Percentiles rank a stretch among this genome's conserved stretches.
phyloP scores from a whole-genome alignment of 2,113 vertebrate genomes.

The Gracilinanus agilis region DNA sequence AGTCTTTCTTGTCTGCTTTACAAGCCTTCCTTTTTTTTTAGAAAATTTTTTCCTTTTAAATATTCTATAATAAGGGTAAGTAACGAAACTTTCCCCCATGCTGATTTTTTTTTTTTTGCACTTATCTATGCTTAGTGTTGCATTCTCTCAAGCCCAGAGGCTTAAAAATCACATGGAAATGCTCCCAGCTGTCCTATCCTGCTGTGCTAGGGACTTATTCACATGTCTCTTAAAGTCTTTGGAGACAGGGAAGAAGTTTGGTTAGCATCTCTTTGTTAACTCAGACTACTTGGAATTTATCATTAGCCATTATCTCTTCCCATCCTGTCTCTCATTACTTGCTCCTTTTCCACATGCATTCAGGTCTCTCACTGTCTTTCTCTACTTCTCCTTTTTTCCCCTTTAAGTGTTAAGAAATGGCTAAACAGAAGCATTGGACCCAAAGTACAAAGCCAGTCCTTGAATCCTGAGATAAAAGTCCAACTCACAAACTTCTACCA shows the following conservation, averaged over 20 bases:
- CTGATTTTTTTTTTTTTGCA: slow-evolving; percentile 24
- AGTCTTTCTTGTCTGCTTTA: slow-evolving; percentile 18
- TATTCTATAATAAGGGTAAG: background rate
- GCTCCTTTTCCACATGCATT: background rate
- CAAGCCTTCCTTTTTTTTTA: slow-evolving; percentile 24
- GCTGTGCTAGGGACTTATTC: background rate
- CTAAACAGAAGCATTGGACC: background rate
- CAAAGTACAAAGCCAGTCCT: background rate
- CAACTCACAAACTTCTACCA: background rate
- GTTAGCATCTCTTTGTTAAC: background rate
- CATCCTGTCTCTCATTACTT: background rate
- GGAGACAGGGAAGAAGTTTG: background rate
- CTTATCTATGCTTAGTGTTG: slow-evolving; percentile 12
- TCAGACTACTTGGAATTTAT: background rate
- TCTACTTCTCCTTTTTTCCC: background rate
- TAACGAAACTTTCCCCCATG: background rate
- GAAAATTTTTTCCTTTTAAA: background rate
- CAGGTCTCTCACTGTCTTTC: background rate
- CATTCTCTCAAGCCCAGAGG: slow-evolving; percentile 1
- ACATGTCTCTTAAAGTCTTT: background rate
- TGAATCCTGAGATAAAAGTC: background rate
- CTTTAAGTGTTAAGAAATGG: slow-evolving; percentile 1
- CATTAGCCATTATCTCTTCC: background rate
- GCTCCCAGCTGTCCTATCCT: background rate
- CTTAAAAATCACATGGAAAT: background rate